Conservation (phyloP, 1,140 invertebrate genomes). For the Oryctes rhinoceros region DNA sequence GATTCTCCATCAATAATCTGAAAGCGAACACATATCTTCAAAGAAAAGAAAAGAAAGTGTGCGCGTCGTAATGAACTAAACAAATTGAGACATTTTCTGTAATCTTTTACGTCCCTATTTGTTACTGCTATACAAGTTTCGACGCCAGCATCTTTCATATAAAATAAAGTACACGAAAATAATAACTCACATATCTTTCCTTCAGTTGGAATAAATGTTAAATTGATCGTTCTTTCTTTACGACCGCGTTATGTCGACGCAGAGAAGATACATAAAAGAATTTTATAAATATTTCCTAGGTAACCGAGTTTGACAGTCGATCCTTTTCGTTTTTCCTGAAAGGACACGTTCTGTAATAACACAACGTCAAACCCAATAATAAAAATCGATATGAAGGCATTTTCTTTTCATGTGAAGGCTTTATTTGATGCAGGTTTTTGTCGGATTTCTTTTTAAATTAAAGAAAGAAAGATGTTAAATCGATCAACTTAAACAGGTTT, state of each 20-base stretch:
- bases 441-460: background rate
- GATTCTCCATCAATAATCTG: too few species aligned
- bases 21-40: too few species aligned
- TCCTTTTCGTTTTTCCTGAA: slow-evolving; percentile 1
- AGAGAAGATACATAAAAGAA: background rate
- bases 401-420: background rate
- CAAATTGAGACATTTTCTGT: background rate
- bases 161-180: background rate
- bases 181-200: background rate
- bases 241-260: background rate
- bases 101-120: background rate
- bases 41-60: too few species aligned
- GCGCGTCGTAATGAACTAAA: too few species aligned
- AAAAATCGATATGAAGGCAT: slow-evolving; percentile 1
- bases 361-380: slow-evolving; percentile 12
- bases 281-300: slow-evolving; percentile 6
- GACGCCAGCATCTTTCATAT: background rate
- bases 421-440: slow-evolving; percentile 1
- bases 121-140: background rate
- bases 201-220: background rate
- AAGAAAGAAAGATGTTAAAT: background rate
- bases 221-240: slow-evolving; percentile 6
- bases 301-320: slow-evolving; percentile 4
- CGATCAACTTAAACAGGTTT: background rate
- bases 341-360: background rate